Percentiles rank a stretch among this genome's conserved stretches.
Conservation (phyloP, 2,888 invertebrate species). For the Acronicta alni region DNA sequence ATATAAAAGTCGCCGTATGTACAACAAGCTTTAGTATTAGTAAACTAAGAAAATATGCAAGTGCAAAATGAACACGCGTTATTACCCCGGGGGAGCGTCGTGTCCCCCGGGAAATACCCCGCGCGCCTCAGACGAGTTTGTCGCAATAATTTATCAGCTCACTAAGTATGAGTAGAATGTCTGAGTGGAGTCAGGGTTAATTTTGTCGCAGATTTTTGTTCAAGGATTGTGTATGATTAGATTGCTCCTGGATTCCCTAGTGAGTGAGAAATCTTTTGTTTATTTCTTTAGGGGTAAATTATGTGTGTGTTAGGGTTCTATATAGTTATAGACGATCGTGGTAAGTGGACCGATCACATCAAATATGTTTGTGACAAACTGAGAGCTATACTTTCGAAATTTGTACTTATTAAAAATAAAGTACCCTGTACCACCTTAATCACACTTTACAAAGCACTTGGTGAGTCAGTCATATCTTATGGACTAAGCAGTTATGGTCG, state of each 20-base stretch:
- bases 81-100: neutral
- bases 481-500: no score
- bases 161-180: neutral
- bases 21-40: neutral
- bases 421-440: no score
- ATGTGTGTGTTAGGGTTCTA: no score
- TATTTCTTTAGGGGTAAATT: no score
- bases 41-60: neutral
- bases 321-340: no score
- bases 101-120: neutral
- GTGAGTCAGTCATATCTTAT: no score
- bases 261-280: no score
- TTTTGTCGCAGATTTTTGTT: neutral
- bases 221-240: neutral
- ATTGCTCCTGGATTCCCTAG: neutral
- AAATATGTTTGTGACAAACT: no score
- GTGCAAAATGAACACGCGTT: conserved; percentile 2
- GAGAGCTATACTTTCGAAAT: no score
- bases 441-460: no score
- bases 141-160: conserved; percentile 1
- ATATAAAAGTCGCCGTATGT: neutral
- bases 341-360: no score
- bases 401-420: no score
- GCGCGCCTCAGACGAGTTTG: neutral
- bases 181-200: neutral